Conservation (phyloP, 2,888 invertebrate species). For the Eremobia ochroleuca region DNA sequence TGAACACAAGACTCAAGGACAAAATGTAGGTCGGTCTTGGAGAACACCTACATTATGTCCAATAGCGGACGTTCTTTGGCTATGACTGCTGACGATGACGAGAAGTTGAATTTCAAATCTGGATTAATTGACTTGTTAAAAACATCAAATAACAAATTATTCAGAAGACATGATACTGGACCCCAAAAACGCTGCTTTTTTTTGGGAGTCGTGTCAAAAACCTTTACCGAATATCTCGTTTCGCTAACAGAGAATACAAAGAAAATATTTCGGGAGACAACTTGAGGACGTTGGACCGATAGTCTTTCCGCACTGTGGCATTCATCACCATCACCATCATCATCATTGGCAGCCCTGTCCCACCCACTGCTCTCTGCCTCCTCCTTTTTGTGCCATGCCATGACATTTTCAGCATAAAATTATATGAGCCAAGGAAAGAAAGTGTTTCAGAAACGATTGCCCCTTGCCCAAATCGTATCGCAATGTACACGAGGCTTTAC, state of each 20-base stretch:
- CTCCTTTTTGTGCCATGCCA: not conserved
- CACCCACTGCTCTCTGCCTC: not conserved
- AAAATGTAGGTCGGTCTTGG: too few species aligned
- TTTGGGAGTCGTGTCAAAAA: not conserved
- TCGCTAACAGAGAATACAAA: not conserved
- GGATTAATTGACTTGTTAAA: not conserved
- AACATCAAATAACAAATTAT: not conserved
- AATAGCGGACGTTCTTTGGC: not conserved
- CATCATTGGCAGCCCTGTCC: not conserved
- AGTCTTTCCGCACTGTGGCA: too few species aligned
- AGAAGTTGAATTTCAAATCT: not conserved
- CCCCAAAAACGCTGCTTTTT: not conserved
- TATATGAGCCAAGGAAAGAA: not conserved
- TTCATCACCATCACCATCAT: not conserved
- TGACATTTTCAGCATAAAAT: not conserved
- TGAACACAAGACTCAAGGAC: too few species aligned
- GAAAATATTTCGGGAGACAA: not conserved
- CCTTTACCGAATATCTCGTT: not conserved
- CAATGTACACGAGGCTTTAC: constrained; percentile 10
- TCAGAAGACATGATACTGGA: not conserved
- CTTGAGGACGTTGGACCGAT: not conserved
- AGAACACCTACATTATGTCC: not conserved
- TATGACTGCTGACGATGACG: not conserved
- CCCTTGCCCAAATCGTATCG: not conserved
- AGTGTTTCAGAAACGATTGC: not conserved